Evolutionary conservation across 2,113 vertebrate species (phyloP), one percentile per base, ranked within the genome.

Genomic region (Nothocercus julius): DNA sequence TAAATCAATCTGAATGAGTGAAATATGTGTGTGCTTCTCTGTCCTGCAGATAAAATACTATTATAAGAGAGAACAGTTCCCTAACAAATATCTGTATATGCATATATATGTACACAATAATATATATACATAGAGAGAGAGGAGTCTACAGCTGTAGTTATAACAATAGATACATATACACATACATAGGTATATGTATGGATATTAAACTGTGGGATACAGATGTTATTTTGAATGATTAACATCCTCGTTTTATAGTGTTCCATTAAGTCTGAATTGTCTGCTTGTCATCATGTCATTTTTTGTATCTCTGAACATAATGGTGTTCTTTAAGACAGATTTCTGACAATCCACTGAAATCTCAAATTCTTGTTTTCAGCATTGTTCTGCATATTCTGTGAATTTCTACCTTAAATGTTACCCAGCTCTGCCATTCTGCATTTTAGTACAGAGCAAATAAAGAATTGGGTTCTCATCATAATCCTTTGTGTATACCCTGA

Each of bases 181-280:
- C 7, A 20, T 47, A 47, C 45, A 45, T 45, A 47, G 9, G 19
- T 47, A 47, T 19, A 47, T 28, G 17, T 16, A 45, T 30, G 44
- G 28, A 86, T 94, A 85, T 91, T 69, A 82, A 19, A 75, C 8
- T 58, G 22, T 82, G 83, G 24, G 16, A 89, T 79, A 44, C 6
- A 86, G 25, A 93, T 95, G 76, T 72, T 92, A 85, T 85, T 83
- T 78, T 77, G 4, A 14, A 70, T 66, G 30, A 86, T 92, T 95
- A 92, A 7, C 44, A 59, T 81, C 36, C 5, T 91, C 94, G 49
- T 22, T 2, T 89, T 82, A 76, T 8, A 77, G 38, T 0, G 18
- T 96, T 95, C 59, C 25, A 89, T 95, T 95, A 91, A 82, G 34
- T 95, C 36, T 38, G 82, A 91, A 89, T 94, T 93, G 13, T 94